Base-by-base conservation (phyloP, 1,140 invertebrate genomes). In the Chelonus insularis region DNA sequence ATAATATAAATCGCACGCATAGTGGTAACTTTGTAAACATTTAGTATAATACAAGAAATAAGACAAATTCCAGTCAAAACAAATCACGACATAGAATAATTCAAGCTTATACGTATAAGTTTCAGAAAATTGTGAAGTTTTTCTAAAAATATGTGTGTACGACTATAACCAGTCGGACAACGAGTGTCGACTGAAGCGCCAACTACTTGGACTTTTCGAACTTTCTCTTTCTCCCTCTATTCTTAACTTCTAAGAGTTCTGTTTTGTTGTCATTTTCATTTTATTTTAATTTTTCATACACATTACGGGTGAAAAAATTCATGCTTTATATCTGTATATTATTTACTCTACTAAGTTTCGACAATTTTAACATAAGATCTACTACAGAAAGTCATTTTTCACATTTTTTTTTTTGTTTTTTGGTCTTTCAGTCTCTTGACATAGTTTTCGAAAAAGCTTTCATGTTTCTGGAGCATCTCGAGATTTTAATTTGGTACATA, bases 101-200 rank as follows among this genome's bases (percentile, higher is more conserved):
- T n/a, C n/a, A n/a, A n/a, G n/a, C n/a, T n/a, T n/a, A n/a, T n/a
- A n/a, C 48, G 57, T 34, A n/a, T 16, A 59, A 32, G 50, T n/a
- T n/a, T n/a, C n/a, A 51, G 32, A 2, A 37, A 9, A 16, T 34
- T 37, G 47, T 58, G 43, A 29, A 29, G 37, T 32, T 25, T 57
- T 57, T 43, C 36, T 11, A 12, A 39, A 39, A 39, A 36, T 41
- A 52, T 56, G 20, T 50, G 37, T 41, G 47, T 16, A 56, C 36
- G 52, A 56, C 45, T 50, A 50, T 57, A 21, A 57, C 59, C 20
- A 62, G 59, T 57, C 58, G 54, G 59, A 55, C 57, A 48, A 54
- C 55, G 52, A 59, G 50, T 47, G 37, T 43, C 63, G 63, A 62
- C 62, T 63, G 62, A 52, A 56, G 57, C 62, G 62, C 62, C 62